Evolutionary conservation across 2,888 invertebrate species (phyloP).

Genomic region (Conus canariensis): DNA sequence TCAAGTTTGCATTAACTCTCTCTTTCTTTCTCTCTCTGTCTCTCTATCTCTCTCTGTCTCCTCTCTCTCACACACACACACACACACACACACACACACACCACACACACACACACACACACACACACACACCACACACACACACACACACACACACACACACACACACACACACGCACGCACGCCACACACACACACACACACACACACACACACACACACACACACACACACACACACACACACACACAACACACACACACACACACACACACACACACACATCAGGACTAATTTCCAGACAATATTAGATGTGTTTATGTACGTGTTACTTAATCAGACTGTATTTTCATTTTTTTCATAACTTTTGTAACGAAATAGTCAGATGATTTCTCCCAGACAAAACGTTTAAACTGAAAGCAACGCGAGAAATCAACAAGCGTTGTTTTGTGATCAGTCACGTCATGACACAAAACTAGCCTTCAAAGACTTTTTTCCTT

Average conservation of each 20-base stretch:
- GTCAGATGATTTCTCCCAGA: no score
- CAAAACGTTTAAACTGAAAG: no score
- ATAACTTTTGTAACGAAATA: no score
- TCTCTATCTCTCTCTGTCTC: no score
- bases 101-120: neutral
- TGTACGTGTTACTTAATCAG: no score
- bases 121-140: neutral
- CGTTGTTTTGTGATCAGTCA: no score
- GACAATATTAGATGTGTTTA: neutral
- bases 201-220: neutral
- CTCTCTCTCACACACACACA: neutral
- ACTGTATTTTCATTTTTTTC: no score
- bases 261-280: neutral
- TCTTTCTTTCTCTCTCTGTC: no score
- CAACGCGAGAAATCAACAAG: no score
- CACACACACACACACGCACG: neutral
- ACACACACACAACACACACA: neutral
- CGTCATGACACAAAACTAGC: no score
- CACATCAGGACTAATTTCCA: neutral
- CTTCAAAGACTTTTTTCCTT: no score
- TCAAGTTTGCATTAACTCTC: neutral
- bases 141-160: neutral
- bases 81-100: neutral
- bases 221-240: conserved; percentile 7
- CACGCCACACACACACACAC: neutral